A percentile compares a stretch with the other conserved stretches of the same genome.
Evolutionary conservation across 1,140 invertebrate genomes (phyloP).

Genomic region (Panulirus ornatus): DNA sequence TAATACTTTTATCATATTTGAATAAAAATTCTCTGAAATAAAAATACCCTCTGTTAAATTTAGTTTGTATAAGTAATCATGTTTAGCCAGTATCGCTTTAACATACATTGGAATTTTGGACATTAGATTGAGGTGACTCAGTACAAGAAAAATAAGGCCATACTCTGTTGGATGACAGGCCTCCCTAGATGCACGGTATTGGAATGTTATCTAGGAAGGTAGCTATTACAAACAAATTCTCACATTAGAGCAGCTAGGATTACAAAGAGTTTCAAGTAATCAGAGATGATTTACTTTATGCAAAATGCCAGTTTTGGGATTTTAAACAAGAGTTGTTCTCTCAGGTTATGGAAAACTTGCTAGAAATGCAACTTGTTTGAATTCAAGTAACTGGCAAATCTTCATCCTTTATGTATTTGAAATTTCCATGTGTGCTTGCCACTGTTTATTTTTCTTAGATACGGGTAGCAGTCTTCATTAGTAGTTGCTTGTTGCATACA

Average conservation of each 20-base stretch:
- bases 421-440: conserved; percentile 39
- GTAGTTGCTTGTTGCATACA: conserved; percentile 51
- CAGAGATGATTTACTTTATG: conserved; percentile 23
- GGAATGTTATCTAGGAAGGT: conserved; percentile 58
- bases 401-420: conserved; percentile 6
- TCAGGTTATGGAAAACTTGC: conserved; percentile 15
- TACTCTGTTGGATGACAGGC: conserved; percentile 57
- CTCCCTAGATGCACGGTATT: conserved; percentile 58
- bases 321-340: conserved; percentile 37
- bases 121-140: conserved; percentile 33
- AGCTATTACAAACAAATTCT: conserved; percentile 33
- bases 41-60: not conserved
- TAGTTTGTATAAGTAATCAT: no score
- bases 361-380: conserved; percentile 23
- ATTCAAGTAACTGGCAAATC: conserved; percentile 27
- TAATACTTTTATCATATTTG: not conserved
- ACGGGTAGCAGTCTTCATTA: not conserved
- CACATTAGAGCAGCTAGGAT: conserved; percentile 53
- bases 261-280: conserved; percentile 37
- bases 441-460: conserved; percentile 38
- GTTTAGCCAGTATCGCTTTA: no score
- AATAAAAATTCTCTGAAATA: not conserved
- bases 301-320: conserved; percentile 20
- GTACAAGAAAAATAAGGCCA: conserved; percentile 34
- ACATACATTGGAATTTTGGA: conserved; percentile 29